Conservation (phyloP, 30 jellyfish, hydroid and myxozoan species). For the Mastigias papua region DNA sequence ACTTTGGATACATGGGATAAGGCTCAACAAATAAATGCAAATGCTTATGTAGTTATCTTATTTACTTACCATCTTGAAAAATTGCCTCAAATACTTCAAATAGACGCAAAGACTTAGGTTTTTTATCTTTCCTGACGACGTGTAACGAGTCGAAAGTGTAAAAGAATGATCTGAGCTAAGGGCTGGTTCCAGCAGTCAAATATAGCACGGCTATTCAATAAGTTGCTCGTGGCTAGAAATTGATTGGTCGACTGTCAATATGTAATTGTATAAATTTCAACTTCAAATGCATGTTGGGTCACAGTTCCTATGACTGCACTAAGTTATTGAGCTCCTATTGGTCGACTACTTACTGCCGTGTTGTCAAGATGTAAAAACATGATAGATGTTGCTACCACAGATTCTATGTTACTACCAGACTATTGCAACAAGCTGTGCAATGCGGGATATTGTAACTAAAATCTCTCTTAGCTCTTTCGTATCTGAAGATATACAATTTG, state of each 20-base stretch:
- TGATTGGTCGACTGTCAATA: not conserved
- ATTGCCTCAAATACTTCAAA: not conserved
- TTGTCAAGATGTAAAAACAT: not conserved
- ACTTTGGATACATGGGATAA: no score
- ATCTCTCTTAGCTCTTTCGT: no score
- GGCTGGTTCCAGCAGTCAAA: not conserved
- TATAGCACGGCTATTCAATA: not conserved
- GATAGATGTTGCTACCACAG: not conserved
- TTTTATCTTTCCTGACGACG: not conserved
- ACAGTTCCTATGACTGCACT: not conserved
- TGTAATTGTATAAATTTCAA: not conserved
- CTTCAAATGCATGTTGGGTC: not conserved
- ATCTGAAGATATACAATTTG: no score
- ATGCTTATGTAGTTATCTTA: not conserved
- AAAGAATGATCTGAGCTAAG: not conserved
- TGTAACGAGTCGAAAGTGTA: not conserved
- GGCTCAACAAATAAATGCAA: not conserved
- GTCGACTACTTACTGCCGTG: not conserved
- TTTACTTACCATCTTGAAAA: not conserved
- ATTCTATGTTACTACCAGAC: no score
- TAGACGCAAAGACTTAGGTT: not conserved
- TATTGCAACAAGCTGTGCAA: no score
- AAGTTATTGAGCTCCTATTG: not conserved
- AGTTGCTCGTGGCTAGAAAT: not conserved
- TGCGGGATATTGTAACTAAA: no score